phyloP scores from a whole-genome alignment of 1,140 invertebrate genomes.

The Microplitis demolitor region DNA sequence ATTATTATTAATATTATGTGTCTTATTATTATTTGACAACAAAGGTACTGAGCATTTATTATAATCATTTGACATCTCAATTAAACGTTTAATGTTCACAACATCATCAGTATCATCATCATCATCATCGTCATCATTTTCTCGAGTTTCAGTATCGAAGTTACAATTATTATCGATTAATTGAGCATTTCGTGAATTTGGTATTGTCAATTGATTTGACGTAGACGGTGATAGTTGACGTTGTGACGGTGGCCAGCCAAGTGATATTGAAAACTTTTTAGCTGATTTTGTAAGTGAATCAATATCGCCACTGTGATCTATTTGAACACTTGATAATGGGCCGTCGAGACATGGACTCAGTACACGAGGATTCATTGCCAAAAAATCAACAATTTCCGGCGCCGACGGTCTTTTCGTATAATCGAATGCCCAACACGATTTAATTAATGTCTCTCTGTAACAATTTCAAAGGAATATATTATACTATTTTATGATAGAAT shows the following conservation, averaged over 20 bases:
- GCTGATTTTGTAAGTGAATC: slow-evolving; percentile 57
- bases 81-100: too few relatives aligned
- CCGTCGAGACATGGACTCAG: slow-evolving; percentile 80
- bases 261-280: neutral
- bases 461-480: slow-evolving; percentile 18
- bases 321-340: slow-evolving; percentile 73
- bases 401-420: slow-evolving; percentile 74
- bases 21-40: neutral
- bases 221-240: neutral
- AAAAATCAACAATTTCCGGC: slow-evolving; percentile 77
- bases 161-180: neutral
- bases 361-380: slow-evolving; percentile 77
- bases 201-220: neutral
- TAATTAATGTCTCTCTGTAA: slow-evolving; percentile 73
- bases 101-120: too few relatives aligned
- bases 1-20: too few relatives aligned
- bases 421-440: slow-evolving; percentile 77
- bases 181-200: neutral
- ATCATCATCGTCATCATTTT: too few relatives aligned
- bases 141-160: too few relatives aligned
- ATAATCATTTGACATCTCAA: too few relatives aligned
- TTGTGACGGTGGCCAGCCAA: neutral
- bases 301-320: slow-evolving; percentile 67
- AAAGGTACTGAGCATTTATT: neutral
- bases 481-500: neutral